Conservation (phyloP, 1,140 invertebrate species). For the Aphis gossypii region DNA sequence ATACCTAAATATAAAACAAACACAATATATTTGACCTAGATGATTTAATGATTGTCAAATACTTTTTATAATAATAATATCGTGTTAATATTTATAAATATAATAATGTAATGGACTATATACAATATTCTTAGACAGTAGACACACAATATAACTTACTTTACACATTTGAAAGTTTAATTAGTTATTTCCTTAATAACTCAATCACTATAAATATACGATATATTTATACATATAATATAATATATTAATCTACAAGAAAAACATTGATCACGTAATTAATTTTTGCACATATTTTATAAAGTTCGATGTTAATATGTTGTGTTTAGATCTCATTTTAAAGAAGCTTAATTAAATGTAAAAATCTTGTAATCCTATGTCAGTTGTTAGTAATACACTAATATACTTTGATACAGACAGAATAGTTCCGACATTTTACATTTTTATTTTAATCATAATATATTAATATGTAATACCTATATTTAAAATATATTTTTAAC, state of each 20-base stretch:
- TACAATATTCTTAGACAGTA: background rate
- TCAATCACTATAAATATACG: background rate
- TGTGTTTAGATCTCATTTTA: background rate
- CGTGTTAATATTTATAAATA: background rate
- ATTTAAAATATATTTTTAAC: background rate
- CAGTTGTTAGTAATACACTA: background rate
- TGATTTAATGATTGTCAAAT: background rate
- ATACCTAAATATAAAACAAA: background rate
- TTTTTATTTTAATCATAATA: background rate
- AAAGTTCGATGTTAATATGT: background rate
- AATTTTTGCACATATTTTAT: background rate
- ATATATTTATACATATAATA: too few species aligned
- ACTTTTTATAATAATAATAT: background rate
- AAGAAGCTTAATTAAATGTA: background rate
- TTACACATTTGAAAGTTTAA: background rate
- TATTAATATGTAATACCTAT: too few species aligned
- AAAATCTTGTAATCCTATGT: background rate
- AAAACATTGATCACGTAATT: background rate
- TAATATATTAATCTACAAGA: background rate
- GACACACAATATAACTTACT: background rate
- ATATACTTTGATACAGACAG: background rate
- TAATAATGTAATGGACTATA: background rate
- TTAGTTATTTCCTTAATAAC: background rate
- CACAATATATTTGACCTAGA: background rate
- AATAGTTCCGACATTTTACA: too few species aligned